A percentile compares a stretch with the other conserved stretches of the same genome.
Conservation (phyloP, 2,888 invertebrate genomes). For the Flexamia atlantica region DNA sequence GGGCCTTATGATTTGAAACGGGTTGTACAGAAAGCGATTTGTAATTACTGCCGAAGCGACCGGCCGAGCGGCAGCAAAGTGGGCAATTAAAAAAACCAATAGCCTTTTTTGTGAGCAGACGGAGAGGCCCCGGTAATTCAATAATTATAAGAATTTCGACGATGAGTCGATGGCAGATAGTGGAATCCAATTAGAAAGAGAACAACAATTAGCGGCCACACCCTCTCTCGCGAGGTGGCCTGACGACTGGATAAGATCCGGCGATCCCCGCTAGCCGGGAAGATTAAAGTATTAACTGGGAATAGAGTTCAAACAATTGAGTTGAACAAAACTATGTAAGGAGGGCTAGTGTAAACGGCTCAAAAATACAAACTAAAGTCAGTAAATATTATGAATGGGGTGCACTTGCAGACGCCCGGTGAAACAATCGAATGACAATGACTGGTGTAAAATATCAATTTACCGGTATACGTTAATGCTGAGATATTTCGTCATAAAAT, state of each 20-base stretch:
- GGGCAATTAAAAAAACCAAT: constrained; percentile 54
- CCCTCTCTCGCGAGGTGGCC: constrained; percentile 29
- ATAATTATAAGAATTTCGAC: constrained; percentile 51
- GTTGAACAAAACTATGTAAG: no score
- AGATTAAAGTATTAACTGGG: no score
- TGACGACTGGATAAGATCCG: neutral
- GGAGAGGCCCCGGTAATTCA: constrained; percentile 33
- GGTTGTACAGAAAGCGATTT: constrained; percentile 3
- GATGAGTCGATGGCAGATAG: constrained; percentile 46
- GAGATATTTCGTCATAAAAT: no score
- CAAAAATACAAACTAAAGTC: no score
- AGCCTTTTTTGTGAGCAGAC: constrained; percentile 43
- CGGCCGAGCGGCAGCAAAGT: constrained; percentile 22
- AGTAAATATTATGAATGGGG: no score
- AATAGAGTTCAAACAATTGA: no score
- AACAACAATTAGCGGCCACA: constrained; percentile 33
- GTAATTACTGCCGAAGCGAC: constrained; percentile 31
- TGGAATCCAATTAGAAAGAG: constrained; percentile 49
- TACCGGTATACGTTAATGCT: no score
- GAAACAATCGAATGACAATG: no score
- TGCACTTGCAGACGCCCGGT: no score
- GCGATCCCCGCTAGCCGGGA: neutral
- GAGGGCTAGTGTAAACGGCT: no score
- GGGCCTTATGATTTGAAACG: no score
- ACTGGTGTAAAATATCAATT: no score